Conservation (phyloP, 2,113 vertebrate species). For the Sturnira hondurensis region DNA sequence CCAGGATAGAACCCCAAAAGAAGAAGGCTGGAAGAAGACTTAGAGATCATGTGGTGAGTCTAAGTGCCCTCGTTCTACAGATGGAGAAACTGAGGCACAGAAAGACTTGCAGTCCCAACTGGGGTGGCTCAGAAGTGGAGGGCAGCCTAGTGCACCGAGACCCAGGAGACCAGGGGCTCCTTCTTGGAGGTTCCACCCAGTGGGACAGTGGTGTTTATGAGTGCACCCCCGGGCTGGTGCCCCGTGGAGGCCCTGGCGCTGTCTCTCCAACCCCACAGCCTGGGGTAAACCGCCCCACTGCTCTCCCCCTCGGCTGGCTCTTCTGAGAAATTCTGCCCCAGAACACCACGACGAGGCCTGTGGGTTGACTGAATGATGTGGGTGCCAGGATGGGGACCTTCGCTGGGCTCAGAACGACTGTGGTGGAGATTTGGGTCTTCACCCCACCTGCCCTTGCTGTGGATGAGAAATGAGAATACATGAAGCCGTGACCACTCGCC, state of each 20-base stretch:
- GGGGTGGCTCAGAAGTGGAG: neutral
- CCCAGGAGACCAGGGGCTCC: neutral
- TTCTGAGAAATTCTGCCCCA: neutral
- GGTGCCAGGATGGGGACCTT: accelerated
- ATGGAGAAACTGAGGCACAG: neutral
- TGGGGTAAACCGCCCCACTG: neutral
- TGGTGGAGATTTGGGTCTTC: neutral
- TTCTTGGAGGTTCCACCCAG: neutral
- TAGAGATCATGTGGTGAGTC: neutral
- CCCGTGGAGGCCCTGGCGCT: neutral
- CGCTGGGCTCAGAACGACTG: accelerated
- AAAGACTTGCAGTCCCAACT: accelerated
- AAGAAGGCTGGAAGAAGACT: neutral
- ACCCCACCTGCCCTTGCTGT: neutral
- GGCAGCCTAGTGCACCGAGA: neutral
- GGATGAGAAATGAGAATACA: neutral
- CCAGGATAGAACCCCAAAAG: neutral
- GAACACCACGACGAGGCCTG: neutral
- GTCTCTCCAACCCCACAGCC: accelerated
- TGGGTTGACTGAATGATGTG: accelerated
- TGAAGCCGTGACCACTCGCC: neutral
- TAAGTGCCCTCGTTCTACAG: neutral
- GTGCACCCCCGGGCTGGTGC: no score
- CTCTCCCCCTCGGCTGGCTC: neutral
- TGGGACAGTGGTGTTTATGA: accelerated